phyloP scores from a whole-genome alignment of 2,113 vertebrate species.

The Brachyhypopomus gauderio region DNA sequence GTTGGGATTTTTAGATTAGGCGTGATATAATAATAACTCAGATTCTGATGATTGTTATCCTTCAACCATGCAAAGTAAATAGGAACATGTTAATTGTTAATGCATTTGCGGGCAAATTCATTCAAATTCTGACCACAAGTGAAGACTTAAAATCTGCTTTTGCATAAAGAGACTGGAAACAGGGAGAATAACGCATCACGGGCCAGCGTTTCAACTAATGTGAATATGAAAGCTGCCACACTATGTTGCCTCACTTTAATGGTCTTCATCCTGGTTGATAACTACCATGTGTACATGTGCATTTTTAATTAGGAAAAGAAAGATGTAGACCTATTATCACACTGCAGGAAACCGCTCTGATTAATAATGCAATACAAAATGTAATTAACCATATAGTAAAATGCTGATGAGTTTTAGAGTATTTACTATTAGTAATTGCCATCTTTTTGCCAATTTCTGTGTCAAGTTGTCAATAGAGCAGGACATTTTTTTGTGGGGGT shows the following conservation, averaged over 20 bases:
- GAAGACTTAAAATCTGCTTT: conserved; percentile 53
- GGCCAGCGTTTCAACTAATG: conserved; percentile 30
- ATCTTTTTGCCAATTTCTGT: background rate
- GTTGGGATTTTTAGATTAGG: conserved; percentile 60
- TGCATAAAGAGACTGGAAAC: conserved; percentile 40
- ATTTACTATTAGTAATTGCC: background rate
- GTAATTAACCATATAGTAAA: background rate
- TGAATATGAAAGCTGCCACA: conserved; percentile 35
- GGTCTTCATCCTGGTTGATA: conserved; percentile 21
- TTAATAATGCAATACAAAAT: conserved; percentile 16
- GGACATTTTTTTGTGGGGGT: background rate
- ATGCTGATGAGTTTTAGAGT: background rate
- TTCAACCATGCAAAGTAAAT: conserved; percentile 61
- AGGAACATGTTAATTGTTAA: conserved; percentile 63
- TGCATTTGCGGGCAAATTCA: conserved; percentile 56
- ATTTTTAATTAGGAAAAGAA: conserved; percentile 19
- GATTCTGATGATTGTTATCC: conserved; percentile 59
- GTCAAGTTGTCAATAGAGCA: background rate
- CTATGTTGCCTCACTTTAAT: conserved; percentile 9
- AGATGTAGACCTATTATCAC: conserved; percentile 1
- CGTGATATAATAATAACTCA: conserved; percentile 63
- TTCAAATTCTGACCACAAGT: conserved; percentile 53
- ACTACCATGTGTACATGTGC: conserved; percentile 28
- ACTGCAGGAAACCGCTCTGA: conserved; percentile 3
- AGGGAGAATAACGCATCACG: background rate